These are phyloP conservation scores for Toxostoma redivivum DNA, from an alignment of 2,113 vertebrate species.

Conservation along the genomic window DNA sequence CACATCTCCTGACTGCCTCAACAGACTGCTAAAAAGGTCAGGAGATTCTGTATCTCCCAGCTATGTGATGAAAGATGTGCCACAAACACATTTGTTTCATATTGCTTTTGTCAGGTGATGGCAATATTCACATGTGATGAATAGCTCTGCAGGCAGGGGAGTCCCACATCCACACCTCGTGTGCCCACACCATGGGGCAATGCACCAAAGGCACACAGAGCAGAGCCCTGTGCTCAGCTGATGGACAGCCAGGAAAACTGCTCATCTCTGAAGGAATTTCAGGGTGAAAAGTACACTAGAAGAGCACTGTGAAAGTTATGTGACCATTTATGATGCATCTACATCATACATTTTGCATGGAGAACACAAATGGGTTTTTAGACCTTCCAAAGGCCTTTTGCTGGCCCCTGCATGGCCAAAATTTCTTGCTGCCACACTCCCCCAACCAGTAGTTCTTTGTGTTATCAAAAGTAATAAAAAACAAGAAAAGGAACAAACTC, in stretches of 20 bases:
- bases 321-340: neutral
- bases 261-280: neutral
- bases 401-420: neutral
- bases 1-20: neutral
- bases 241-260: neutral
- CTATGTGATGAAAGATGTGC: neutral
- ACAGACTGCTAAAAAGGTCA: slow-evolving; percentile 41
- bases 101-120: slow-evolving; percentile 9
- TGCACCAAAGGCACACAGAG: neutral
- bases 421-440: neutral
- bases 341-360: neutral
- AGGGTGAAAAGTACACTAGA: neutral
- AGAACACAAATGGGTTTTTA: neutral
- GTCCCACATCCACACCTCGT: neutral
- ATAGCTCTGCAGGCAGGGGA: neutral
- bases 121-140: neutral
- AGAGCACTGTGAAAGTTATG: rapidly evolving
- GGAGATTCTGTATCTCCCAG: neutral
- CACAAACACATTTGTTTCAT: neutral
- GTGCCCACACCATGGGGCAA: neutral
- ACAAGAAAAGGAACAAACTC: neutral
- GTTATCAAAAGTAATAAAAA: neutral
- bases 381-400: neutral
- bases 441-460: neutral
- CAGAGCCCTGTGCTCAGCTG: neutral